Conservation (phyloP, 2,888 invertebrate genomes). For the Halictus quadricinctus region DNA sequence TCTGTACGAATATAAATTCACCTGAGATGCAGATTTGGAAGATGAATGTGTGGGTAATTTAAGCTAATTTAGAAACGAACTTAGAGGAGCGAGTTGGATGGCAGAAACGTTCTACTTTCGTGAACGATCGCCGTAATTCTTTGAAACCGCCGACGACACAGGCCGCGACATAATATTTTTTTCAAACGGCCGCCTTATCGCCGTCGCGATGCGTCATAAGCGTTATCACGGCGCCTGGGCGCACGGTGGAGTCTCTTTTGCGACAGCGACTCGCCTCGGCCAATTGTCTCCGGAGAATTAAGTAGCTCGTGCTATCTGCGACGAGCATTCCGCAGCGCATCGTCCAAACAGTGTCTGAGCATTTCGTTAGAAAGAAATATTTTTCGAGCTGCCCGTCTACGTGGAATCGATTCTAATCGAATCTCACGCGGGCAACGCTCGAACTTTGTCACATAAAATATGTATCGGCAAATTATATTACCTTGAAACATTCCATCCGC, state of each 20-base stretch:
- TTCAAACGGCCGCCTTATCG: constrained; percentile 54
- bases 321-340: neutral
- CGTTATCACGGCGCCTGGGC: constrained; percentile 53
- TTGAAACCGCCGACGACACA: constrained; percentile 18
- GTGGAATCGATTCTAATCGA: neutral
- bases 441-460: neutral
- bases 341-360: neutral
- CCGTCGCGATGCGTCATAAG: constrained; percentile 56
- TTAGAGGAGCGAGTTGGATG: neutral
- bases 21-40: too few species aligned
- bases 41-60: too few species aligned
- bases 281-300: constrained; percentile 48
- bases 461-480: neutral
- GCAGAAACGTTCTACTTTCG: neutral
- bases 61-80: neutral
- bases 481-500: neutral
- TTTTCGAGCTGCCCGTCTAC: neutral
- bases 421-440: neutral
- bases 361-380: neutral
- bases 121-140: constrained; percentile 29
- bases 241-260: constrained; percentile 22
- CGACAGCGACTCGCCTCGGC: constrained; percentile 31
- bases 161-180: constrained; percentile 50
- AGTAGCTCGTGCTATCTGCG: constrained; percentile 34
- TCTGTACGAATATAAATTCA: too few species aligned